Conservation (phyloP, 2,888 invertebrate genomes). For the Agriotes lineatus region DNA sequence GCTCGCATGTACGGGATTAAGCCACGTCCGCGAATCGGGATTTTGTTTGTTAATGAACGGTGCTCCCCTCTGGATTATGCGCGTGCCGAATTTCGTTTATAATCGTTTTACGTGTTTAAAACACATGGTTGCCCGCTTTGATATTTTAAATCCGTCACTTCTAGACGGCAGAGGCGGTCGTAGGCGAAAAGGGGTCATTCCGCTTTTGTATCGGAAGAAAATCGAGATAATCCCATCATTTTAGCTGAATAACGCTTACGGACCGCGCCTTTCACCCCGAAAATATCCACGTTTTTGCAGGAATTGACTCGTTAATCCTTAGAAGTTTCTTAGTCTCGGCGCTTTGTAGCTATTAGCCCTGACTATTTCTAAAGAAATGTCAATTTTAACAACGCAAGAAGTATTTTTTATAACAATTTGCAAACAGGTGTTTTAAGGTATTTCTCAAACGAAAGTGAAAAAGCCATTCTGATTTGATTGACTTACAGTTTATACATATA, state of each 20-base stretch:
- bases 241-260: constrained; percentile 19
- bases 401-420: no score
- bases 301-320: no score
- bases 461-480: no score
- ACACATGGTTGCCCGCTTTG: constrained; percentile 56
- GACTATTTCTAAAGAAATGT: no score
- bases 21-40: constrained; percentile 37
- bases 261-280: constrained; percentile 3
- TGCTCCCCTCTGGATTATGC: constrained; percentile 50
- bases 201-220: constrained; percentile 34
- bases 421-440: no score
- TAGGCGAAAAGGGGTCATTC: constrained; percentile 37
- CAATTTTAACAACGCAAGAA: no score
- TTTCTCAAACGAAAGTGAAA: no score
- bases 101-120: constrained; percentile 54
- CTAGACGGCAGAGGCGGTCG: constrained; percentile 21
- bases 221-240: constrained; percentile 38
- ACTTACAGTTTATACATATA: no score
- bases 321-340: no score
- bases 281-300: background rate
- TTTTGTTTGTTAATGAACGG: constrained; percentile 46
- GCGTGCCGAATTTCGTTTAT: constrained; percentile 56
- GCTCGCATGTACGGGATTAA: constrained; percentile 36
- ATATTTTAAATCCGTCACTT: constrained; percentile 46
- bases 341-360: no score